Conservation (phyloP, 2,113 vertebrate genomes). For the Mus musculus region DNA sequence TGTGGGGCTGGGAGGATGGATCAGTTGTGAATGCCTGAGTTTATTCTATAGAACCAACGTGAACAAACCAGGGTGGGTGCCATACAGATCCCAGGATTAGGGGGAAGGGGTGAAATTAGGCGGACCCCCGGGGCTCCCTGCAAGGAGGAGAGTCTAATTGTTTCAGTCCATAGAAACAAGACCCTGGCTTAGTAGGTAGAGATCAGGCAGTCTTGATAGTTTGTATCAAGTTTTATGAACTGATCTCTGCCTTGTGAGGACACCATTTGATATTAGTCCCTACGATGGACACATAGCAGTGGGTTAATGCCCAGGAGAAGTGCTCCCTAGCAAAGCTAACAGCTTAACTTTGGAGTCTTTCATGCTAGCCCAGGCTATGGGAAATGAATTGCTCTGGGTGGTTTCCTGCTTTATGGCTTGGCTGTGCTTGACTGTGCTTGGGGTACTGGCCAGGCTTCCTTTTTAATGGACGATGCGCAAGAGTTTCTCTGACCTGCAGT, state of each 20-base stretch:
- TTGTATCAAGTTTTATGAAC: not conserved
- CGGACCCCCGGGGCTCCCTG: not conserved
- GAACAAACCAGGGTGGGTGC: not conserved
- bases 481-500: not conserved
- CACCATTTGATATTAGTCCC: not conserved
- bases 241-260: not conserved
- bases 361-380: not conserved
- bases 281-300: too few species aligned
- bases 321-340: not conserved
- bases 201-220: not conserved
- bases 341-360: not conserved
- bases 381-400: not conserved
- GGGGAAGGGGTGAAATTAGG: not conserved
- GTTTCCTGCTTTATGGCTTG: not conserved
- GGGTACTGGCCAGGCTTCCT: not conserved
- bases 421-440: not conserved
- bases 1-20: not conserved
- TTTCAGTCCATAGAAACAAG: not conserved
- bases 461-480: not conserved
- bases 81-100: not conserved
- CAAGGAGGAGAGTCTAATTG: not conserved
- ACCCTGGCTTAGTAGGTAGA: not conserved
- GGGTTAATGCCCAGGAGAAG: not conserved
- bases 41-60: not conserved
- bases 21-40: not conserved